Evolutionary conservation across 2,113 vertebrate genomes (phyloP).

Genomic region (Prolemur simus): DNA sequence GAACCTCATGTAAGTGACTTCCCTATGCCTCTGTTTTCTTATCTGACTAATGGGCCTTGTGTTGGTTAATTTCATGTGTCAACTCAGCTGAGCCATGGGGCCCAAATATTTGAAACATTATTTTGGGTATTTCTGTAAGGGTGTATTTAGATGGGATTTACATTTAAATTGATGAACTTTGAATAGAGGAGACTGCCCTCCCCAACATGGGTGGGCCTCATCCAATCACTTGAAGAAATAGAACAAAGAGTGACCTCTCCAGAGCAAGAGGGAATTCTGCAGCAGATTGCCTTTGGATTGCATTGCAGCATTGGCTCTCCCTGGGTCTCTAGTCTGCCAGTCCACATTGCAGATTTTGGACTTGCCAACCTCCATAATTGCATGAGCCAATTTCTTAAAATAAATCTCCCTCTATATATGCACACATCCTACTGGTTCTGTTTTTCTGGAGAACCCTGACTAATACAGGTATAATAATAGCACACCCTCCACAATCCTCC

Average conservation of each 20-base stretch:
- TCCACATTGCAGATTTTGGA: neutral
- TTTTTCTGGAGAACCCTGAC: neutral
- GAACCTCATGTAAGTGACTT: neutral
- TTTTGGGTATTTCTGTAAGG: neutral
- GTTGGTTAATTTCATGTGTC: neutral
- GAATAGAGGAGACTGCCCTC: neutral
- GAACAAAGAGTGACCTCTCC: rapidly evolving
- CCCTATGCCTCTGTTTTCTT: neutral
- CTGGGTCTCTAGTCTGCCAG: too few species aligned
- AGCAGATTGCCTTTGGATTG: too few species aligned
- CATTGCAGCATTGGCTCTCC: too few species aligned
- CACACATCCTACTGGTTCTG: neutral
- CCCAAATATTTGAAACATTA: neutral
- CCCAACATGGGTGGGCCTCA: neutral
- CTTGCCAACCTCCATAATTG: too few species aligned
- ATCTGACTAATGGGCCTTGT: neutral
- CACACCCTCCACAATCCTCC: neutral
- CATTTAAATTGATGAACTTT: neutral
- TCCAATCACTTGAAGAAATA: neutral
- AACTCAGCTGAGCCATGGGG: neutral
- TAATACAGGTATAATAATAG: neutral
- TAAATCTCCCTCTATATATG: neutral
- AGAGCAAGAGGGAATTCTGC: neutral
- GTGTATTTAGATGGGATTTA: neutral
- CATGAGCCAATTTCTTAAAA: neutral